Evolutionary conservation across 2,797 vertebrate species (phyloP).

Genomic region (Trichosurus vulpecula): DNA sequence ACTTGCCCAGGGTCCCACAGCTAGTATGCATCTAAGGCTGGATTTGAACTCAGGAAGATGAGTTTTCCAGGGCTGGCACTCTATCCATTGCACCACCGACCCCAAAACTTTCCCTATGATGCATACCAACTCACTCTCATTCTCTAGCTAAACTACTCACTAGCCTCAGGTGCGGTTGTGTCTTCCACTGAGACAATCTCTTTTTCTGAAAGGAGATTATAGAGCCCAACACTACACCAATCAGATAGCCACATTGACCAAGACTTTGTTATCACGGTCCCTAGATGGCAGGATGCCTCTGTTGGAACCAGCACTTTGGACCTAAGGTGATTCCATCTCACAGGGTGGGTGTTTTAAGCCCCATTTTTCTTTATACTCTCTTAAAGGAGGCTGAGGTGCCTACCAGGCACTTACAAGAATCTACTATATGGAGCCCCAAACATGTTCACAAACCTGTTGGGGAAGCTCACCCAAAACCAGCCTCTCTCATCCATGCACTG

Average conservation of each 20-base stretch:
- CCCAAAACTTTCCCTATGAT: background rate
- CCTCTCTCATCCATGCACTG: background rate
- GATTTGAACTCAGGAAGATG: background rate
- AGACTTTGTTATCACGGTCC: background rate
- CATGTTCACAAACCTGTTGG: background rate
- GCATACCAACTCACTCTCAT: background rate
- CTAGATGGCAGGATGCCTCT: background rate
- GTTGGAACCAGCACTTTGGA: background rate
- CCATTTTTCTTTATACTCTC: background rate
- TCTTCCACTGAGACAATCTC: background rate
- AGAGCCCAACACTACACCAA: background rate
- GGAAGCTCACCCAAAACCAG: background rate
- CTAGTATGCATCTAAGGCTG: background rate
- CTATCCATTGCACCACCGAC: background rate
- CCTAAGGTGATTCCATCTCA: background rate
- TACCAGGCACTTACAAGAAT: background rate
- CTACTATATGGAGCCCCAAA: background rate
- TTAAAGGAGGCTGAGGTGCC: background rate
- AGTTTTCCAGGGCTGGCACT: background rate
- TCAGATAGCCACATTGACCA: background rate
- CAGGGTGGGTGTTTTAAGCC: background rate
- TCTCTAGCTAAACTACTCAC: background rate
- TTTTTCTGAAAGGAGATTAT: background rate
- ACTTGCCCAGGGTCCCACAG: background rate
- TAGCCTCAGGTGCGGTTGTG: background rate